These are phyloP conservation scores for Cosmia pyralina DNA, from an alignment of 2,888 invertebrate species.

Conservation along the genomic window DNA sequence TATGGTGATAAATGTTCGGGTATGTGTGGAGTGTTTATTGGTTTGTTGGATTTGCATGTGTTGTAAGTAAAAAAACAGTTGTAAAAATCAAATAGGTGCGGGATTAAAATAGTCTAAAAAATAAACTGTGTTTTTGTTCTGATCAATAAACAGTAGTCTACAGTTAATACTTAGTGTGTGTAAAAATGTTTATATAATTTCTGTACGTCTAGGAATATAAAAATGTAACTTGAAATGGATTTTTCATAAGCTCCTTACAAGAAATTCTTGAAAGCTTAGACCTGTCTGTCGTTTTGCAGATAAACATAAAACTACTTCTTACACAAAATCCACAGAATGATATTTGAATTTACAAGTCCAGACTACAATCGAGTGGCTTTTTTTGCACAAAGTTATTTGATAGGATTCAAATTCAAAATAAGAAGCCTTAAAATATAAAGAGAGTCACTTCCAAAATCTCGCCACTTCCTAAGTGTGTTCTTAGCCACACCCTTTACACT, in stretches of 20 bases:
- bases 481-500: neutral
- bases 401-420: neutral
- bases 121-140: neutral
- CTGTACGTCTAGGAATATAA: constrained; percentile 27
- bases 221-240: constrained; percentile 30
- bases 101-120: no score
- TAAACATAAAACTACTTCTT: constrained; percentile 19
- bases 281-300: constrained; percentile 17
- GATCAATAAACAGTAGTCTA: neutral
- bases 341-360: constrained; percentile 20
- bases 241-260: constrained; percentile 49
- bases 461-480: no score
- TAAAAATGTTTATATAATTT: constrained; percentile 23
- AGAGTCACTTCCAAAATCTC: neutral
- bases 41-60: constrained; percentile 36
- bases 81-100: no score
- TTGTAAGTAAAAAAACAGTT: constrained; percentile 7
- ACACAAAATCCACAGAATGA: constrained; percentile 5
- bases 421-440: neutral
- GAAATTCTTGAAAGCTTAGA: constrained; percentile 41
- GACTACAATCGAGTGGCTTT: neutral
- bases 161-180: neutral
- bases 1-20: constrained; percentile 28
- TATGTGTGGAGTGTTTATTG: constrained; percentile 40
- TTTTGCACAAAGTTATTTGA: neutral